Percentiles rank a stretch among this genome's conserved stretches.
Conservation (phyloP, 2,797 vertebrate genomes). For the Jordanella pulchra region DNA sequence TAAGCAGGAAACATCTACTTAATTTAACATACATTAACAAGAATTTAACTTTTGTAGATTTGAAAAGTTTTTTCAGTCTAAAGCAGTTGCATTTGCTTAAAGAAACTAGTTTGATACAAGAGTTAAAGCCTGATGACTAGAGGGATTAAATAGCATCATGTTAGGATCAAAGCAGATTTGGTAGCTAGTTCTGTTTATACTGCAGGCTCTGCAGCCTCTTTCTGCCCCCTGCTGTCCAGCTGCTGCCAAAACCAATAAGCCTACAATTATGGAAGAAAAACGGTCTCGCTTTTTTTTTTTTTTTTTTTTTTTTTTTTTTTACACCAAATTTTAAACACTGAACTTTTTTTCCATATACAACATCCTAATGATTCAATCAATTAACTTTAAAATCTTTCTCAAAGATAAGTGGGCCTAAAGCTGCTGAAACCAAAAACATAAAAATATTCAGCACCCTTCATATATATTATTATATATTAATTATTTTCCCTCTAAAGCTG, state of each 20-base stretch:
- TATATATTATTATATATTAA: background rate
- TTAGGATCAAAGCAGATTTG: background rate
- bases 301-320: too few species aligned
- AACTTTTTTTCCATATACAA: too few species aligned
- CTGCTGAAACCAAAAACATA: too few species aligned
- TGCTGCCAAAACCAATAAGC: background rate
- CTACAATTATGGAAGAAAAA: too few species aligned
- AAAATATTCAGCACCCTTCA: background rate
- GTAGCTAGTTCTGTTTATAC: background rate
- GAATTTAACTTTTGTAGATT: background rate
- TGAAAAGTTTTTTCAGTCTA: background rate
- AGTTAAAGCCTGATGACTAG: background rate
- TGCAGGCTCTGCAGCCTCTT: conserved; percentile 9
- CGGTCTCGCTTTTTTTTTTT: too few species aligned
- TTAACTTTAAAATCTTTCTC: background rate
- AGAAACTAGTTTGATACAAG: background rate
- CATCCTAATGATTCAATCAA: background rate
- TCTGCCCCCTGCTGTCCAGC: conserved; percentile 62
- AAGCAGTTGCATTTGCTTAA: background rate
- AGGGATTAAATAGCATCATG: background rate
- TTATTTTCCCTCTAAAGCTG: background rate
- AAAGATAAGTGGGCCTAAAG: too few species aligned
- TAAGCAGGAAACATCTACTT: conserved; percentile 8
- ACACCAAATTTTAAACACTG: too few species aligned
- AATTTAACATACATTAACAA: background rate